Evolutionary conservation across 2,113 vertebrate genomes (phyloP).

Genomic region (Erpornis zantholeuca): DNA sequence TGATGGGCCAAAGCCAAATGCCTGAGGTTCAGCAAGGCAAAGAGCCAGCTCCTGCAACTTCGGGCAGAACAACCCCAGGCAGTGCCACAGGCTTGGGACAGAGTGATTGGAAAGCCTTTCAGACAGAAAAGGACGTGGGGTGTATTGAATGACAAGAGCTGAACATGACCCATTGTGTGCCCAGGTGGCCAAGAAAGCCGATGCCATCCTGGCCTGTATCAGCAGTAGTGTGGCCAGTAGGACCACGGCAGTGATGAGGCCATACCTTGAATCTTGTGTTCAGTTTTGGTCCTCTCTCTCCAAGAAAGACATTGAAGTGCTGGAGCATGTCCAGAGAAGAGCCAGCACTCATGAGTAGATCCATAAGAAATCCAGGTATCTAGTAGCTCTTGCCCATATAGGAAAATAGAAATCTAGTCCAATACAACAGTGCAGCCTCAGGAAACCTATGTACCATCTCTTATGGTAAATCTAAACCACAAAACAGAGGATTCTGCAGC

Average conservation of each 20-base stretch:
- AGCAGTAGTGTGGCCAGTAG: not conserved
- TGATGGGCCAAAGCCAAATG: not conserved
- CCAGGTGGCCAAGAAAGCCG: not conserved
- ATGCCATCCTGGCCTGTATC: not conserved
- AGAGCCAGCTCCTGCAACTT: not conserved
- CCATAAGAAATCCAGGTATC: not conserved
- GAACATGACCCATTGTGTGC: not conserved
- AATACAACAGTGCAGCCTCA: not conserved
- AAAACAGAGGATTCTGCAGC: not conserved
- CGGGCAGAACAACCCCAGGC: not conserved
- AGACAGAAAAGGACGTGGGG: not conserved
- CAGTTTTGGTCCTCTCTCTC: not conserved
- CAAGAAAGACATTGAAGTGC: not conserved
- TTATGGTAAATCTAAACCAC: not conserved
- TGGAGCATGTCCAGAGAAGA: not conserved
- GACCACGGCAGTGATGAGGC: not conserved
- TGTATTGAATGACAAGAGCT: not conserved
- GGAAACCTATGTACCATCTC: not conserved
- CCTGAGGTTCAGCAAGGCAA: not conserved
- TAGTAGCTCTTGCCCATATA: not conserved
- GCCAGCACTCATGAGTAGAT: accelerated
- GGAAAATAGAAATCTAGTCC: not conserved
- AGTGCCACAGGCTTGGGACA: not conserved
- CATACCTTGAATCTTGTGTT: not conserved
- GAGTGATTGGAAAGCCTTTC: not conserved